phyloP scores from a whole-genome alignment of 2,888 invertebrate genomes.

The Trypoxylon attenuatum region DNA sequence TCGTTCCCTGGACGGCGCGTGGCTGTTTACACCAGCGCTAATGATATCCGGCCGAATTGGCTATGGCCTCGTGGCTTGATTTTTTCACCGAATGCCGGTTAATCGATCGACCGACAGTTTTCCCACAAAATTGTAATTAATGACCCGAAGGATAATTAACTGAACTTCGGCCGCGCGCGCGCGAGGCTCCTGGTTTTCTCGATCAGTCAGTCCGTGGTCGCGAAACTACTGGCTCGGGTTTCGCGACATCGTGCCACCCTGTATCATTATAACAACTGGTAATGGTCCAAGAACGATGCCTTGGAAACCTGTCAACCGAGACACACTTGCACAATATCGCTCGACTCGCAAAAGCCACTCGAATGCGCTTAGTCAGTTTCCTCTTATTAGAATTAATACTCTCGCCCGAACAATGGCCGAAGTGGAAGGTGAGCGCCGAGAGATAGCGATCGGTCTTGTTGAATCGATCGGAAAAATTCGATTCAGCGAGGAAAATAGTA shows the following conservation, averaged over 20 bases:
- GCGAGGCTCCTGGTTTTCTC: neutral
- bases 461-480: neutral
- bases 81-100: no score
- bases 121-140: constrained; percentile 24
- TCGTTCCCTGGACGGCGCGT: no score
- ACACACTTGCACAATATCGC: constrained; percentile 49
- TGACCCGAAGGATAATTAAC: constrained; percentile 30
- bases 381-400: constrained; percentile 49
- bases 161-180: neutral
- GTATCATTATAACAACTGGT: constrained; percentile 38
- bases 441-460: neutral
- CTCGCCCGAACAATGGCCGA: constrained; percentile 33
- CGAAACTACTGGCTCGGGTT: no score
- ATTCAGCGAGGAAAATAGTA: no score
- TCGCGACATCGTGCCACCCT: no score
- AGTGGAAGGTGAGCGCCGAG: no score
- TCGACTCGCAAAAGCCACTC: constrained; percentile 24
- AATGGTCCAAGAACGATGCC: constrained; percentile 41
- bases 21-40: no score
- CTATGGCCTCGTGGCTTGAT: no score
- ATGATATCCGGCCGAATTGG: no score
- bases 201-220: no score
- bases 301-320: constrained; percentile 58
- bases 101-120: no score
- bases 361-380: constrained; percentile 54